These are phyloP conservation scores for Cinclus cinclus DNA, from an alignment of 2,113 vertebrate genomes.

Conservation along the genomic window DNA sequence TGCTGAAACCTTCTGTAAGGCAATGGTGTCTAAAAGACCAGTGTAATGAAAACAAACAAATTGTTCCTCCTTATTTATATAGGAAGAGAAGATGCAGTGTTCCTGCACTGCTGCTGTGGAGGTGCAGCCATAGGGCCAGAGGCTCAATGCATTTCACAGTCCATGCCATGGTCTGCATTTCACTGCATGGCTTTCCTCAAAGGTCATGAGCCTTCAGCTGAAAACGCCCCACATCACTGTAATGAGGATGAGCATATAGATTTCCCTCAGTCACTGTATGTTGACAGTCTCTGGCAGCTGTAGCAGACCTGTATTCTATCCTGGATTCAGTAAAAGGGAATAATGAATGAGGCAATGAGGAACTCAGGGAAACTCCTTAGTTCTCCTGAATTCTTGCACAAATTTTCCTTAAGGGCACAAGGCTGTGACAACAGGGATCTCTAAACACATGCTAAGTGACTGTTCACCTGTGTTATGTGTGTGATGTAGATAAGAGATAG, in stretches of 20 bases:
- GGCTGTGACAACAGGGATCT: background rate
- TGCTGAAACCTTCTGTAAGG: background rate
- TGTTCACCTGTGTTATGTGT: background rate
- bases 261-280: background rate
- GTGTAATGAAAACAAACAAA: background rate
- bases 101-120: background rate
- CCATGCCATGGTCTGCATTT: background rate
- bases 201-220: background rate
- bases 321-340: background rate
- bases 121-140: background rate
- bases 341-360: background rate
- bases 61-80: background rate
- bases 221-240: background rate
- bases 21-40: background rate
- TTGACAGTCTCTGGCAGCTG: background rate
- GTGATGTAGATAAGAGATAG: background rate
- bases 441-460: background rate
- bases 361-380: background rate
- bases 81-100: background rate
- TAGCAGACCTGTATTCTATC: background rate
- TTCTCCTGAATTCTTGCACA: background rate
- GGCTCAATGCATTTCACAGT: background rate
- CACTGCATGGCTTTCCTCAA: background rate
- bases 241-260: background rate
- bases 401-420: background rate